These are phyloP conservation scores for Eulacestoma nigropectus DNA, from an alignment of 2,113 vertebrate genomes.

Conservation along the genomic window DNA sequence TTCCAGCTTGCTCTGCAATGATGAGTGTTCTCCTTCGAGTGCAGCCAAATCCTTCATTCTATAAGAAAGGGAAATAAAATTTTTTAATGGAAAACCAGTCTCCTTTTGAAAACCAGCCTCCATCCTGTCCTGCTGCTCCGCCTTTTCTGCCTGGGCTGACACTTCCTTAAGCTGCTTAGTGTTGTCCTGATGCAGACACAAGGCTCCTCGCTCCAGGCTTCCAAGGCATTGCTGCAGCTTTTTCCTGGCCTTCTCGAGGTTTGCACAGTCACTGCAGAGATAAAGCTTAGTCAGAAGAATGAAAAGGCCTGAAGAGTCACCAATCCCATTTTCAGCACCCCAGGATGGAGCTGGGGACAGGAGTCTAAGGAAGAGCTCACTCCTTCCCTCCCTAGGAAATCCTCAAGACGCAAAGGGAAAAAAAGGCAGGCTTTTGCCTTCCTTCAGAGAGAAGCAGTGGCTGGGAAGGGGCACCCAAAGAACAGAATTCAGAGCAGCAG, in stretches of 20 bases:
- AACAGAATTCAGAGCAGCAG: not conserved
- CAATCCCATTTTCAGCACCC: not conserved
- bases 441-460: not conserved
- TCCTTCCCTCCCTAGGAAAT: not conserved
- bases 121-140: not conserved
- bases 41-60: not conserved
- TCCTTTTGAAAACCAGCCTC: not conserved
- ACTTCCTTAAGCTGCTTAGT: not conserved
- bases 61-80: not conserved
- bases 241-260: not conserved
- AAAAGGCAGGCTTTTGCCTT: not conserved
- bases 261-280: not conserved
- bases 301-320: not conserved
- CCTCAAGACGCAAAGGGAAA: not conserved
- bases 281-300: not conserved
- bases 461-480: not conserved
- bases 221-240: not conserved
- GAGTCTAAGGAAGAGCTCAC: not conserved
- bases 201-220: not conserved
- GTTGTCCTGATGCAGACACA: not conserved
- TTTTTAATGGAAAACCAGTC: not conserved
- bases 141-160: not conserved
- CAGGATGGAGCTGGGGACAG: not conserved
- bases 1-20: not conserved
- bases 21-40: not conserved